Evolutionary conservation across 2,113 vertebrate genomes (phyloP).

Genomic region (Athene cunicularia): DNA sequence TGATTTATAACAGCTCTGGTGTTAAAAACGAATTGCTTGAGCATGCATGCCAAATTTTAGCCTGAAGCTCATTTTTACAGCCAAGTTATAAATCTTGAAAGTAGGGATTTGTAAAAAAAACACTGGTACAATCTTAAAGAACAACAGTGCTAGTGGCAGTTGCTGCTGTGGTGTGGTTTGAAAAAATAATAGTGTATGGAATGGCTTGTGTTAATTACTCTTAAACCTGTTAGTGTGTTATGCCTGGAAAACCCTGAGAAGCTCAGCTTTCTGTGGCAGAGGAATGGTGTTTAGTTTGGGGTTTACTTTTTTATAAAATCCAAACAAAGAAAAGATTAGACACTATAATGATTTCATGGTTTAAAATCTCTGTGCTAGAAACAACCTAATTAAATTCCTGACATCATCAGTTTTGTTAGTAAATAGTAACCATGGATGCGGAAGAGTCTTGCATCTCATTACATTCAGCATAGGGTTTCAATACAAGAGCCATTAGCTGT

Average conservation of each 20-base stretch:
- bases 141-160: neutral
- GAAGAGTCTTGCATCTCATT: constrained; percentile 69
- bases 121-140: neutral
- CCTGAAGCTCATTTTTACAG: neutral
- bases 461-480: constrained; percentile 46
- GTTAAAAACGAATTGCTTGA: neutral
- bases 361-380: constrained; percentile 65
- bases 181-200: constrained; percentile 27
- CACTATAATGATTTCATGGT: constrained; percentile 69
- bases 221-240: constrained; percentile 69
- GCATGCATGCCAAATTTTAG: neutral
- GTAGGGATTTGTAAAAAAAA: constrained; percentile 11
- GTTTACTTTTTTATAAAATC: constrained; percentile 37
- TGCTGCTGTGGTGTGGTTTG: neutral
- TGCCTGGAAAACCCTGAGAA: constrained; percentile 43
- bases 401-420: constrained; percentile 75
- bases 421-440: constrained; percentile 73
- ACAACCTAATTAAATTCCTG: constrained; percentile 77
- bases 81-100: neutral
- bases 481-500: constrained; percentile 45
- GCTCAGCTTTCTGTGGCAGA: constrained; percentile 32
- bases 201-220: constrained; percentile 63
- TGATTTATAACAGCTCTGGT: neutral
- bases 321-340: constrained; percentile 70
- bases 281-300: constrained; percentile 35